phyloP scores from a whole-genome alignment of 2,888 invertebrate species.

The Tanypteryx hageni region DNA sequence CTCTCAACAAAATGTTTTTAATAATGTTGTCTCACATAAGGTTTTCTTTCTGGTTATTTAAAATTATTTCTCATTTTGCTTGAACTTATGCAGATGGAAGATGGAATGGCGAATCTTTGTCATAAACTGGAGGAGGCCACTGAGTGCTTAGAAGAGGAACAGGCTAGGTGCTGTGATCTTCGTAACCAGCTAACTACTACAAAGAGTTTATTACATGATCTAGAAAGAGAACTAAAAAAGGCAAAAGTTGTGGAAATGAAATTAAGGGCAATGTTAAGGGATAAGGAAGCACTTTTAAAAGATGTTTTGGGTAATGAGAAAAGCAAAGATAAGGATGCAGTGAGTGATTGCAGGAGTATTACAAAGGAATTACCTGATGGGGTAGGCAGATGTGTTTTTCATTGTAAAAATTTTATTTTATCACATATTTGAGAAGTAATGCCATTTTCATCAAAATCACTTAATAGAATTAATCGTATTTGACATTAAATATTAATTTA shows the following conservation, averaged over 20 bases:
- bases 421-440: too few relatives aligned
- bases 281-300: constrained; percentile 65
- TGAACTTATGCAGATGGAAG: constrained; percentile 5
- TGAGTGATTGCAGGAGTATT: neutral
- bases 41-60: too few relatives aligned
- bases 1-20: too few relatives aligned
- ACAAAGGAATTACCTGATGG: neutral
- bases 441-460: too few relatives aligned
- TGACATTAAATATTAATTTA: too few relatives aligned
- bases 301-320: constrained; percentile 66
- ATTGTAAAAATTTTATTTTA: too few relatives aligned
- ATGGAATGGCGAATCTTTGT: constrained; percentile 43
- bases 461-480: too few relatives aligned
- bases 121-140: constrained; percentile 65
- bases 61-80: neutral
- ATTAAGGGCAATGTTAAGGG: constrained; percentile 60
- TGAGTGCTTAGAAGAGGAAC: constrained; percentile 66
- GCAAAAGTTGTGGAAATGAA: constrained; percentile 16
- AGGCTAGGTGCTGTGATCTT: constrained; percentile 64
- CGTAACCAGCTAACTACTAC: constrained; percentile 40
- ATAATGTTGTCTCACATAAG: too few relatives aligned
- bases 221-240: constrained; percentile 8
- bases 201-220: neutral
- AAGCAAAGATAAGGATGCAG: constrained; percentile 43
- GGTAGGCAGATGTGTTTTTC: too few relatives aligned